A percentile compares a stretch with the other conserved stretches of the same genome.
phyloP scores from a whole-genome alignment of 2,113 vertebrate species.

The Hipposideros armiger region DNA sequence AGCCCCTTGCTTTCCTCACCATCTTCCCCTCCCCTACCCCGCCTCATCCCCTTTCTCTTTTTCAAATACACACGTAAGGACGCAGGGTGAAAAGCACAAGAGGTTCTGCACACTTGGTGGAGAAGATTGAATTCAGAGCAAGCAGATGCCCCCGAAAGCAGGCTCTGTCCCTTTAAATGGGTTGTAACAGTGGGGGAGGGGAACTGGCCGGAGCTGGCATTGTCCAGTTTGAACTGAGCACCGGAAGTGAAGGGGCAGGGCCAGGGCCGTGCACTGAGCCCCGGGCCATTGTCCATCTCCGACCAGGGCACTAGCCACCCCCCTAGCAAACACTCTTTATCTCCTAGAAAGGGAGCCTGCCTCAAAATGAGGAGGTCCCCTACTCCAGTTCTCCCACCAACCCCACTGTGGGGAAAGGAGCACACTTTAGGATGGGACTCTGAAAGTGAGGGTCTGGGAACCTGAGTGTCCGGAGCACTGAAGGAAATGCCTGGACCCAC shows the following conservation, averaged over 20 bases:
- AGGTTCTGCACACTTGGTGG: slow-evolving; percentile 41
- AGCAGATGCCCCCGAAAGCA: slow-evolving; percentile 70
- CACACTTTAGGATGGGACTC: slow-evolving; percentile 14
- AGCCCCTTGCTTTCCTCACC: not conserved
- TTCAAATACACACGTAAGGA: not conserved
- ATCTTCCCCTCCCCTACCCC: not conserved
- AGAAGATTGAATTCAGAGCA: slow-evolving; percentile 50
- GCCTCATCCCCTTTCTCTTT: not conserved
- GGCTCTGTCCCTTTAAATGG: slow-evolving; percentile 85
- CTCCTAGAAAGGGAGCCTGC: slow-evolving; percentile 51
- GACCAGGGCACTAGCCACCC: slow-evolving; percentile 78
- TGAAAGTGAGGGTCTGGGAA: not conserved
- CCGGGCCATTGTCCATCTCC: slow-evolving; percentile 86
- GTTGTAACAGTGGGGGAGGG: slow-evolving; percentile 80
- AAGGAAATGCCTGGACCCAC: slow-evolving; percentile 32
- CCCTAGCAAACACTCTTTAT: slow-evolving; percentile 62
- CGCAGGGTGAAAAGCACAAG: not conserved
- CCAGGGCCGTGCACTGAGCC: slow-evolving; percentile 84
- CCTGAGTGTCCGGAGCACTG: not conserved
- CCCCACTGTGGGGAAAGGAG: not conserved
- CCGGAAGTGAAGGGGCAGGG: slow-evolving; percentile 88
- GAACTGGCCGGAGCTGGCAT: slow-evolving; percentile 85
- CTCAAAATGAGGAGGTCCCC: slow-evolving; percentile 3
- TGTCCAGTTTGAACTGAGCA: slow-evolving; percentile 88
- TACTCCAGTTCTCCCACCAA: not conserved